Evolutionary conservation across 2,113 vertebrate species (phyloP).

Genomic region (Polyodon spathula): DNA sequence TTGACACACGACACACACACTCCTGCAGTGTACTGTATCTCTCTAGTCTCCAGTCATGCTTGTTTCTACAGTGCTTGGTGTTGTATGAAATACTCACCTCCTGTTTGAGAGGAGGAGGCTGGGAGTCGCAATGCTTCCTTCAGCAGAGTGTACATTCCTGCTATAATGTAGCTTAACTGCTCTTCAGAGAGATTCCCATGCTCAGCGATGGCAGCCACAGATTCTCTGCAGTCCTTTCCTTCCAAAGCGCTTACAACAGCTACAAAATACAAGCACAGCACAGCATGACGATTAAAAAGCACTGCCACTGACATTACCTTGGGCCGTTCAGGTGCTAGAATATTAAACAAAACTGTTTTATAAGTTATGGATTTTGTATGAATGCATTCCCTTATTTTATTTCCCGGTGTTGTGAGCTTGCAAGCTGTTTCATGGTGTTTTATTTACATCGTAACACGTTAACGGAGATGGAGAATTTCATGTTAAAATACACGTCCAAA

Average conservation of each 20-base stretch:
- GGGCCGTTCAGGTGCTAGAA: no score
- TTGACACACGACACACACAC: no score
- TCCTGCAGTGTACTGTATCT: no score
- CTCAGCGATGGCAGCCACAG: slow-evolving; percentile 52
- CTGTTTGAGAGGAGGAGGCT: slow-evolving; percentile 56
- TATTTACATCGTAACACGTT: no score
- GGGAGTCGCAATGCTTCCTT: slow-evolving; percentile 65
- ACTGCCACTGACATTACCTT: no score
- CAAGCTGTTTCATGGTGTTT: no score
- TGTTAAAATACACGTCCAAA: no score
- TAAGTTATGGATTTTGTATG: not conserved
- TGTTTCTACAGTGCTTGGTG: not conserved
- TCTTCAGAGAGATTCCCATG: slow-evolving; percentile 54
- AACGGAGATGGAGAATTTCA: no score
- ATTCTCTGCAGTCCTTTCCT: slow-evolving; percentile 67
- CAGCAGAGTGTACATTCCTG: slow-evolving; percentile 66
- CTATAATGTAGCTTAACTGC: slow-evolving; percentile 55
- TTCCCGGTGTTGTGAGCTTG: no score
- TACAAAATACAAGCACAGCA: slow-evolving; percentile 32
- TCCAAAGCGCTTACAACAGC: slow-evolving; percentile 68
- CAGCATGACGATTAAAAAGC: not conserved
- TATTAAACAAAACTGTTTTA: not conserved
- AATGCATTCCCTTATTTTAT: no score
- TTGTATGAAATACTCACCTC: slow-evolving; percentile 39
- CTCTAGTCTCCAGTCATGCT: no score